These are phyloP conservation scores for Matsumurasca onukii DNA, from an alignment of 1,140 invertebrate species.

Conservation along the genomic window DNA sequence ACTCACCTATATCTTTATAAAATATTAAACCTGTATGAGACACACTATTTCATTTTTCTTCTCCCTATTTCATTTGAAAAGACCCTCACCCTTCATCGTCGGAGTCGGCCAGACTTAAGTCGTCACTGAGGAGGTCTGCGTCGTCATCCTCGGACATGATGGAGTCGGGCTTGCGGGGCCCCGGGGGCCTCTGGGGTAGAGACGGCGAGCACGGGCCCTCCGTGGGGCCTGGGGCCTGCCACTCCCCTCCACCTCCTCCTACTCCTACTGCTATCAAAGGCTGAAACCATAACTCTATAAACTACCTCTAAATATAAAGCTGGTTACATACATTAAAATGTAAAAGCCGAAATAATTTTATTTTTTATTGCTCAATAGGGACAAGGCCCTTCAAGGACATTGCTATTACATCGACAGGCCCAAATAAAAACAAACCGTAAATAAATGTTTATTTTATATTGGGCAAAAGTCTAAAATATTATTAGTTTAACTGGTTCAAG, in stretches of 20 bases:
- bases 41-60: too few relatives aligned
- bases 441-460: too few relatives aligned
- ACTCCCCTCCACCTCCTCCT: not conserved
- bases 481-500: too few relatives aligned
- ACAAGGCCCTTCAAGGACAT: too few relatives aligned
- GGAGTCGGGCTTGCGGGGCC: slow-evolving; percentile 3
- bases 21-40: too few relatives aligned
- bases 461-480: too few relatives aligned
- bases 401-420: too few relatives aligned
- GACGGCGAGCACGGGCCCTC: not conserved
- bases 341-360: too few relatives aligned
- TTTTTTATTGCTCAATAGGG: too few relatives aligned
- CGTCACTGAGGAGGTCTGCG: slow-evolving; percentile 14
- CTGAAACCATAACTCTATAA: not conserved
- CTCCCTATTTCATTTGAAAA: too few relatives aligned
- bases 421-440: too few relatives aligned
- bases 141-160: slow-evolving; percentile 21
- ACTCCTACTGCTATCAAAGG: slow-evolving; percentile 3
- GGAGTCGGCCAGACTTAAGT: slow-evolving; percentile 21
- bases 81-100: slow-evolving; percentile 28
- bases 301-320: not conserved
- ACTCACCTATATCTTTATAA: too few relatives aligned
- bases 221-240: not conserved
- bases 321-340: not conserved
- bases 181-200: not conserved